Evolutionary conservation across 1,140 invertebrate species (phyloP), one percentile per base, ranked within the genome.

Genomic region (Berghia stephanieae): DNA sequence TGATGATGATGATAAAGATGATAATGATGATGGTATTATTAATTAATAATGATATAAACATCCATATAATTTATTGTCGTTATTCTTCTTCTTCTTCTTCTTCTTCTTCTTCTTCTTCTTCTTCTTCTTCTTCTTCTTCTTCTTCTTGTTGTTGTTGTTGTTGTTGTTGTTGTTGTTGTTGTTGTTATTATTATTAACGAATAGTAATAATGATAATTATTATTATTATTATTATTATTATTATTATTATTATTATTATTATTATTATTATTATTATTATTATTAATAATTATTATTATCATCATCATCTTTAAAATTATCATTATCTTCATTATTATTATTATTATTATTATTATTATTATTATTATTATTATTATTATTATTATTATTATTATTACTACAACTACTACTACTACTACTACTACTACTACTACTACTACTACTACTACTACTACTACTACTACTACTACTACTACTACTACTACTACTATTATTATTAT

Each of bases 361-460:
- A 52, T 24, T 24, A 16, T 24, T 24, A 52, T 24, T 24, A 52
- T 24, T 24, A 52, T 24, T 24, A 52, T 52, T 24, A 52, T 52
- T 24, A 52, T 24, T 24, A 52, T 24, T 52, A 52, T 24, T 52
- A 52, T 24, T 24, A 52, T 24, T 52, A 52, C 46, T 52, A 16
- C 46, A 52, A 16, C 46, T 52, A 52, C 46, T 52, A 52, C 46
- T 52, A 52, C 46, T 52, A 52, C 46, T 52, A 52, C 46, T 52
- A 52, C 46, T 52, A 52, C 46, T 52, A 52, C 46, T 52, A 52
- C 46, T 52, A 52, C 46, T 52, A 52, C 46, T 52, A 52, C 46
- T 52, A 52, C 46, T 52, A 52, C 46, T 52, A 52, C 46, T 52
- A 52, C 46, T 52, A 52, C 46, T 52, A 52, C 46, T 52, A 52